Percentiles rank a stretch among this genome's conserved stretches.
Conservation (phyloP, 2,797 vertebrate genomes). For the Passerculus sandwichensis region DNA sequence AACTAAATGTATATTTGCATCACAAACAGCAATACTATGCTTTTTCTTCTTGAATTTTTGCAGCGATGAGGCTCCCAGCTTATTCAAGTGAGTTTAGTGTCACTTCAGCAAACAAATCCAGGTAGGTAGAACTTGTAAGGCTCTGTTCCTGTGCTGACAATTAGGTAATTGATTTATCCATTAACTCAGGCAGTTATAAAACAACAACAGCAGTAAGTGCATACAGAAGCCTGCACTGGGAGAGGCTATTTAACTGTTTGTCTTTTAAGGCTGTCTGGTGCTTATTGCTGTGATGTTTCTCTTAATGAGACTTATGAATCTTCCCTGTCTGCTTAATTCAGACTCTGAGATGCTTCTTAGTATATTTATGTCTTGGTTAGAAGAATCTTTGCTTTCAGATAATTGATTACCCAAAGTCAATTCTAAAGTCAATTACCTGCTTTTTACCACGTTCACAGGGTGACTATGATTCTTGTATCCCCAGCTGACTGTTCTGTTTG, state of each 20-base stretch:
- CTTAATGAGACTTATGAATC: constrained; percentile 58
- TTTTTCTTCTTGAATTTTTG: background rate
- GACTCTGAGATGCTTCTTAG: constrained; percentile 12
- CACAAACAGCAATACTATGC: background rate
- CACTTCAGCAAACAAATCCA: constrained; percentile 3
- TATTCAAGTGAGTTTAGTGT: background rate
- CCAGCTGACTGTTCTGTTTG: too few species aligned
- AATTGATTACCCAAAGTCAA: constrained; percentile 19
- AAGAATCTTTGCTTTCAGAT: background rate
- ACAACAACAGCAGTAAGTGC: constrained; percentile 28
- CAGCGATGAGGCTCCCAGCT: background rate
- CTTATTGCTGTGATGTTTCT: constrained; percentile 51
- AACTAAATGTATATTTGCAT: background rate
- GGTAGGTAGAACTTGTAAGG: background rate
- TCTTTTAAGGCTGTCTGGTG: constrained; percentile 52
- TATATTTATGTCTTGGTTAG: constrained; percentile 36
- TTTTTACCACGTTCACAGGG: background rate
- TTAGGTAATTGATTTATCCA: constrained; percentile 50
- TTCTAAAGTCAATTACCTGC: constrained; percentile 13
- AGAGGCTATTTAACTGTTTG: constrained; percentile 43
- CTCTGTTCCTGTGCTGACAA: background rate
- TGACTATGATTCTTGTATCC: too few species aligned
- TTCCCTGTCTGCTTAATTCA: constrained; percentile 32
- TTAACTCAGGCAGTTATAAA: constrained; percentile 48
- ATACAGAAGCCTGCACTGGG: background rate